Percentiles rank a stretch among this genome's conserved stretches.
phyloP scores from a whole-genome alignment of 2,113 vertebrate genomes.

The Leuciscus idus region DNA sequence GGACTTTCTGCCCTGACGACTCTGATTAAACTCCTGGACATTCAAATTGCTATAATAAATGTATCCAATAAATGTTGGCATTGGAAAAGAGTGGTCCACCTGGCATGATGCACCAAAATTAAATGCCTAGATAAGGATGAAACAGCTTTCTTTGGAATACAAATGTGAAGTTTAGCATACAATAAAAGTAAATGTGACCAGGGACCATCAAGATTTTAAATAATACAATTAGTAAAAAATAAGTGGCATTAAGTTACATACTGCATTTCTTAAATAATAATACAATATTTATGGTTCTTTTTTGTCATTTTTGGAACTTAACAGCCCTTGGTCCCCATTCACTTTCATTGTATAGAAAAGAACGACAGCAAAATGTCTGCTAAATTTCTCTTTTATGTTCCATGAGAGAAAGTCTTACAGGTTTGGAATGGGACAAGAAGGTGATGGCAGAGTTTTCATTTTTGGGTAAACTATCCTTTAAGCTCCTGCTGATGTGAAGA shows the following conservation, averaged over 20 bases:
- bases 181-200: no score
- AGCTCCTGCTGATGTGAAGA: constrained; percentile 9
- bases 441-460: no score
- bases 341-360: background rate
- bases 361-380: no score
- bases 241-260: background rate
- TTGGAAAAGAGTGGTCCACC: background rate
- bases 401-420: no score
- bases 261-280: background rate
- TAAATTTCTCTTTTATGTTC: no score
- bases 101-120: background rate
- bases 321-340: background rate
- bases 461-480: background rate
- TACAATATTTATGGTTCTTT: no score
- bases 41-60: constrained; percentile 5
- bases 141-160: background rate
- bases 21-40: constrained; percentile 25
- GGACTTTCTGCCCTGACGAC: constrained; percentile 20
- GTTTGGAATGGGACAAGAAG: no score
- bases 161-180: no score
- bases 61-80: background rate
- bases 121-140: background rate
- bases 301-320: no score
- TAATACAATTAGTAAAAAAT: no score
- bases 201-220: no score